Base-by-base conservation (phyloP, 2,113 vertebrate genomes). In the Gymnarchus niloticus region DNA sequence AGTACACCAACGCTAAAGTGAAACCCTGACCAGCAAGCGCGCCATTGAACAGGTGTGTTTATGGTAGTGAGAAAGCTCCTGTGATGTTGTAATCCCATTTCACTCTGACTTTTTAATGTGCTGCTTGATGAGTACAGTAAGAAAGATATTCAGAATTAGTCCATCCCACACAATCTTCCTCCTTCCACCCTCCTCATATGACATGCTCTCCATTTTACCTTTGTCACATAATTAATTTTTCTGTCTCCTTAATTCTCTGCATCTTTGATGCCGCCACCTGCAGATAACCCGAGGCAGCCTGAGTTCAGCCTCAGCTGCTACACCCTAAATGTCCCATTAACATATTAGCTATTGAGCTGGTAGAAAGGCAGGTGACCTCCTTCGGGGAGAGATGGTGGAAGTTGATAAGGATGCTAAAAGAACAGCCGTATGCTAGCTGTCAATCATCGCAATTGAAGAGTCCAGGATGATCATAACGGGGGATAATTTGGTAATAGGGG, bases 21-120 rank as follows among this genome's bases (percentile, higher is more conserved):
- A 69, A 76, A 91, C 90, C 90, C 91, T 90, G 84, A 89, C 88
- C 56, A 87, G 7, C 88, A 86, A 87, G 85, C 85, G 86, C 80
- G 84, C 81, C 88, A 52, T 86, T 88, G 73, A 89, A 84, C 82
- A 88, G 87, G 91, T 37, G 0, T 89, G 92, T 92, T 91, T 88
- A 91, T 92, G 88, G 86, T 90, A 89, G 89, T 90, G 89, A 87
- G 83, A 89, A 83, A 81, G 73, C 54, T 25, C 3, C 14, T 65
- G 49, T 17, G 33, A 46, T 82, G 76, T 84, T 87, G 56, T 61
- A 57, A 44, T 56, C 51, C 28, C n/a, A 44, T 44, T 84, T 73
- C 44, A 69, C 59, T 84, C 21, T 9, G 49, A 85, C 90, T 65
- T 88, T 88, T 76, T 85, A 84, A 86, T 88, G 87, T 87, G 85